Conservation (phyloP, 2,888 invertebrate genomes). For the Lepidocyrtoides sp. region DNA sequence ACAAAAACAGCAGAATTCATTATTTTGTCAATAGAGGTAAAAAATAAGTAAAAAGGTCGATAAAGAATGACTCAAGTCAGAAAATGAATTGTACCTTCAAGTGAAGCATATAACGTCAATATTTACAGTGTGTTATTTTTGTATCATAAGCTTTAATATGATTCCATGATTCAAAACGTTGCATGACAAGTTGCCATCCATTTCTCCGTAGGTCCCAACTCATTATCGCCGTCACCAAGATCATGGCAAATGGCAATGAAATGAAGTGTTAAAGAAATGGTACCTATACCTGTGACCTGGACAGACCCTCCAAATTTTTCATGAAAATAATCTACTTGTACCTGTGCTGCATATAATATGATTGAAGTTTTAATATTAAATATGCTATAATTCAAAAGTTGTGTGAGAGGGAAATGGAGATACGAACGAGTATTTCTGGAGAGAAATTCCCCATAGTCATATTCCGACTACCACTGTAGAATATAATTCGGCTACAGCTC, state of each 20-base stretch:
- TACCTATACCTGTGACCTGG: too few species aligned
- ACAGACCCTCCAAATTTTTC: background rate
- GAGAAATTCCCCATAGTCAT: too few species aligned
- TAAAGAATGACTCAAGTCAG: background rate
- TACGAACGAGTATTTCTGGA: too few species aligned
- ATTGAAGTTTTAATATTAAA: too few species aligned
- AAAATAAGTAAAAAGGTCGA: background rate
- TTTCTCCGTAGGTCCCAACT: background rate
- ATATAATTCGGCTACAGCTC: too few species aligned
- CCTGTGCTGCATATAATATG: too few species aligned
- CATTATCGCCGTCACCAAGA: conserved; percentile 31
- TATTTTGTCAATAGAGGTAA: background rate
- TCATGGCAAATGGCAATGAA: background rate
- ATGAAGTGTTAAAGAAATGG: too few species aligned
- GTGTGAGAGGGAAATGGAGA: too few species aligned
- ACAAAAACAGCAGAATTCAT: background rate
- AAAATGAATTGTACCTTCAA: background rate
- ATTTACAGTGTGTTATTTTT: background rate
- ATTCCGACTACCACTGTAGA: too few species aligned
- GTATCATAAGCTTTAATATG: conserved; percentile 23
- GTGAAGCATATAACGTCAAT: background rate
- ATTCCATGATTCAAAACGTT: conserved; percentile 49
- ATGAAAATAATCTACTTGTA: background rate
- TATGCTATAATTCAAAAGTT: too few species aligned
- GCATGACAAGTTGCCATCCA: conserved; percentile 51